phyloP scores from a whole-genome alignment of 2,113 vertebrate genomes.

The Atherinomorus stipes region DNA sequence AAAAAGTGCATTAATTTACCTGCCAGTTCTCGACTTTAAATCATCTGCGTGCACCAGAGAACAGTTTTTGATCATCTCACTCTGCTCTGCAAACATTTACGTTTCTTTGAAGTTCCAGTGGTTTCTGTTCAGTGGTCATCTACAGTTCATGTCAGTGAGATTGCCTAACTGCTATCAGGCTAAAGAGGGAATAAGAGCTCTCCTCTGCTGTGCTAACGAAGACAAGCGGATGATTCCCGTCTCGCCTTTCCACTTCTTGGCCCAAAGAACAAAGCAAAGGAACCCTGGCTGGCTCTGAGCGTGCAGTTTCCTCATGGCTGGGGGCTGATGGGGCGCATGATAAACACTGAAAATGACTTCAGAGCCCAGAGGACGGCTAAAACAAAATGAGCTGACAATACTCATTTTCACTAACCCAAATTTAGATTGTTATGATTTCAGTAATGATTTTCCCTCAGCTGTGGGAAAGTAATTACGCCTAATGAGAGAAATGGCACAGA shows the following conservation, averaged over 20 bases:
- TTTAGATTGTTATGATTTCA: constrained; percentile 70
- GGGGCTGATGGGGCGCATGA: constrained; percentile 54
- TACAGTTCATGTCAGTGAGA: constrained; percentile 14
- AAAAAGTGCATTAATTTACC: constrained; percentile 54
- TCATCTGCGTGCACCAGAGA: constrained; percentile 42
- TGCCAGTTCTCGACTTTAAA: constrained; percentile 31
- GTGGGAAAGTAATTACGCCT: constrained; percentile 63
- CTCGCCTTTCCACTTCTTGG: constrained; percentile 59
- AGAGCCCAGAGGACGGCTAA: constrained; percentile 57
- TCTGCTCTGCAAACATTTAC: constrained; percentile 31
- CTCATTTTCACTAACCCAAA: constrained; percentile 51
- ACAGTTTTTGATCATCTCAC: constrained; percentile 46
- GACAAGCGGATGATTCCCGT: constrained; percentile 53
- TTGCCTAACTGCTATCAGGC: constrained; percentile 23
- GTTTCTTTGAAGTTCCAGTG: constrained; percentile 21
- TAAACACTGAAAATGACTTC: constrained; percentile 62
- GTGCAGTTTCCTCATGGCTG: constrained; percentile 42
- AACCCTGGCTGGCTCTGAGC: constrained; percentile 50
- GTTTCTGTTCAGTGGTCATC: constrained; percentile 51
- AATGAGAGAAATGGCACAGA: constrained; percentile 41
- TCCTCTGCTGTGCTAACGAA: constrained; percentile 50
- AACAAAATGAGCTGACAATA: constrained; percentile 72
- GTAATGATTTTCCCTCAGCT: constrained; percentile 56
- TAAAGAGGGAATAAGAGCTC: constrained; percentile 30
- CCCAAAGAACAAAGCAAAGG: constrained; percentile 73